Base-by-base conservation (phyloP, 2,113 vertebrate species). In the Oxygymnocypris stewartii region DNA sequence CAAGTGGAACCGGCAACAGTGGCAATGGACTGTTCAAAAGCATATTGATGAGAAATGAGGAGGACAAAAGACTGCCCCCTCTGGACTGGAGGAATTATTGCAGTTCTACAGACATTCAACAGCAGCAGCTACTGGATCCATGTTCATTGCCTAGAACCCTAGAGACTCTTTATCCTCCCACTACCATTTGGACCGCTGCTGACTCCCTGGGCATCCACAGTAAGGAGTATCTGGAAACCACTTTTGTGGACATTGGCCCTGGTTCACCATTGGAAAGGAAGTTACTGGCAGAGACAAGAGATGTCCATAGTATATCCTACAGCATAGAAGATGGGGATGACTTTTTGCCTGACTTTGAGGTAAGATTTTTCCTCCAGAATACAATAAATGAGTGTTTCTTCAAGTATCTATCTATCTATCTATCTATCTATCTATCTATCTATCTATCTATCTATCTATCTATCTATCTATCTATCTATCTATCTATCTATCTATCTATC, bases 141-240 rank as follows among this genome's bases (percentile, higher is more conserved):
- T 94, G 94, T 85, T 91, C 94, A 4, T 90, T 96, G 69, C 91
- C 94, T 8, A 91, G 88, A 87, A 94, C 94, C 0, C 77, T 95
- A 61, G 94, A 95, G 86, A 90, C 94, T 31, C 91, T 92, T 84
- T 95, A 95, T 88, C 92, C 94, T 4, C 73, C 92, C 0, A 91
- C 91, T 5, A 91, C 94, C 37, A 83, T 94, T 71, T 96, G 95
- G 94, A 92, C 91, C n/a, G 89, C 92, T 67, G 20, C 90, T 7
- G 93, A 95, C 87, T 90, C 94, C 67, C 86, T 95, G 75, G 82
- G 85, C 20, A 84, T 91, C 61, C 92, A 94, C 74, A 93, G 87
- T 89, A 95, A 94, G 88, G 95, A 95, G 87, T 96, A 95, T 88
- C 89, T 95, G 89, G 95, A 96, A 92, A 96, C 95, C 78, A 95